phyloP scores from a whole-genome alignment of 2,113 vertebrate genomes.

The Bos javanicus region DNA sequence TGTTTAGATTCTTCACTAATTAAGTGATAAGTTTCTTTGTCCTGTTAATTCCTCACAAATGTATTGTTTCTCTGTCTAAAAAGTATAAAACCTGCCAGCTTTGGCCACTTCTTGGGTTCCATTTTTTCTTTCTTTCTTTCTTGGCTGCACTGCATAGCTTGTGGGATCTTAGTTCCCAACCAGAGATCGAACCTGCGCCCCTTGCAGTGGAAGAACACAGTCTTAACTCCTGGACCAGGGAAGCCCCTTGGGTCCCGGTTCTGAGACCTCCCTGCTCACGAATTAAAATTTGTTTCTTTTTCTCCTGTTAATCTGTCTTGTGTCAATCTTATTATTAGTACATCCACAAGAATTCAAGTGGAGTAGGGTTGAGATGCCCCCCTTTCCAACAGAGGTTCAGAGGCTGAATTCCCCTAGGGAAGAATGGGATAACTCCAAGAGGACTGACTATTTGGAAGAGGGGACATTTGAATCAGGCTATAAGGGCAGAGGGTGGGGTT shows the following conservation, averaged over 20 bases:
- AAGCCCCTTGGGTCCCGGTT: not conserved
- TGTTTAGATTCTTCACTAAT: not conserved
- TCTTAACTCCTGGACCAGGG: not conserved
- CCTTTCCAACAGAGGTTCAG: not conserved
- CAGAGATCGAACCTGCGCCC: not conserved
- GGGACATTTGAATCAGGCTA: not conserved
- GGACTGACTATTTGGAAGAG: not conserved
- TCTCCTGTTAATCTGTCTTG: not conserved
- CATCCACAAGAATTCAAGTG: not conserved
- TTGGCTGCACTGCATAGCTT: not conserved
- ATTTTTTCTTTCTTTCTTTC: not conserved
- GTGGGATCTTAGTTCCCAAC: not conserved
- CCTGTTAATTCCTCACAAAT: not conserved
- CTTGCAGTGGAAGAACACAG: not conserved
- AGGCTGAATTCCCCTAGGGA: not conserved
- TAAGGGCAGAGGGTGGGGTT: not conserved
- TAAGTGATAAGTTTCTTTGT: not conserved
- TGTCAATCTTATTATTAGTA: not conserved
- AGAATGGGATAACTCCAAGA: not conserved
- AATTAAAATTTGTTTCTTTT: not conserved
- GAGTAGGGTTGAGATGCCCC: not conserved
- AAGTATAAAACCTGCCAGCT: not conserved
- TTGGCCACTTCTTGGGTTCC: not conserved
- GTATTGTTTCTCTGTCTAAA: not conserved
- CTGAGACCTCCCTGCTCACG: not conserved